Evolutionary conservation across 2,797 vertebrate species (phyloP), one percentile per base, ranked within the genome.

Genomic region (Sebastes elongatus): DNA sequence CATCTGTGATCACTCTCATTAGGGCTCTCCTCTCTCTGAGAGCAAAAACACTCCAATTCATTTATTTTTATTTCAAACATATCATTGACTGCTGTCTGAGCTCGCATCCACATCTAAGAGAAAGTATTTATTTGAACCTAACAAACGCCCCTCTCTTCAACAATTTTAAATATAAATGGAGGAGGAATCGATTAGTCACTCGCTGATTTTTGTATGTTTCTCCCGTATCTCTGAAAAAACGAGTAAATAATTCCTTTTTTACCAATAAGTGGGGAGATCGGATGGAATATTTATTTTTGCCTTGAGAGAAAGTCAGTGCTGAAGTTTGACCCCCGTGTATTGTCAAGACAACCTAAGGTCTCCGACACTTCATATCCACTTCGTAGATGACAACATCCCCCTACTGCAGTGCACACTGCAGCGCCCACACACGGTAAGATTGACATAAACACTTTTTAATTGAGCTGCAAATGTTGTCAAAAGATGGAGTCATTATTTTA

Each of bases 1-100:
- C 90, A 86, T 89, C 73, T 93, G 85, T 90, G 90, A 94, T 95
- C 90, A 90, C 86, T 89, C 93, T 94, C 90, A 93, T 94, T 93
- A 94, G 71, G 60, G 63, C 83, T 86, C 88, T 87, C 52, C 71
- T 84, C 87, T 91, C 67, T 77, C 80, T 77, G 82, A 74, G 68
- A 90, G 84, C 79, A 64, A 92, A 86, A 85, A 83, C 87, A 87
- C 88, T 88, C 81, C 80, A 70, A 85, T 88, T 90, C 87, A 91
- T 91, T 94, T 93, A 88, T 92, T 94, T 93, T 92, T 82, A 89
- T 94, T 94, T 90, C 89, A 92, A 91, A 94, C 86, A 81, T 81
- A 85, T 94, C 89, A 90, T 88, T 92, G 94, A 93, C 92, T 90
- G 87, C 90, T 86, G 88, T 93, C 90, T 89, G 84, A 85, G 88